phyloP scores from a whole-genome alignment of 2,113 vertebrate species.

The Malurus alboscapulatus region DNA sequence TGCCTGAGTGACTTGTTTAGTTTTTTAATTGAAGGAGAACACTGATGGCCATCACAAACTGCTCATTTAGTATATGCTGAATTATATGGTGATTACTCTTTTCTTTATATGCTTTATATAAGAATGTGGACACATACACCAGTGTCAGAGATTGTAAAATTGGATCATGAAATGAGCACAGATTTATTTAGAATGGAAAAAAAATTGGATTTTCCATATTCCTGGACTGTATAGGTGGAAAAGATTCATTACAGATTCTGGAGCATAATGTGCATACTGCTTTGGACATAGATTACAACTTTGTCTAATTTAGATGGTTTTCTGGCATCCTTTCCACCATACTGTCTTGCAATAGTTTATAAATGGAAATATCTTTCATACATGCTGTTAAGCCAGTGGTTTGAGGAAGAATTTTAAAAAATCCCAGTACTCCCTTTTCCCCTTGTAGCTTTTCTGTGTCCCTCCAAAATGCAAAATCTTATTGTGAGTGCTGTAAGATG shows the following conservation, averaged over 20 bases:
- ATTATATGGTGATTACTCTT: neutral
- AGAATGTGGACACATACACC: neutral
- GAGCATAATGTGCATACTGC: neutral
- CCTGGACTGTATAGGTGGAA: conserved; percentile 41
- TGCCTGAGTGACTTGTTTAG: neutral
- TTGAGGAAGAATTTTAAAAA: neutral
- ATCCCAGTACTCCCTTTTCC: neutral
- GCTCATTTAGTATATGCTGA: neutral
- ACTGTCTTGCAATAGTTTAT: neutral
- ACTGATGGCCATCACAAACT: neutral
- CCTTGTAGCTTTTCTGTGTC: neutral
- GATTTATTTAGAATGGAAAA: conserved; percentile 50
- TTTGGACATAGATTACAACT: conserved; percentile 29
- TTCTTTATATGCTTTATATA: neutral
- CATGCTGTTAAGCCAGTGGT: neutral
- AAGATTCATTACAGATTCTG: conserved; percentile 33
- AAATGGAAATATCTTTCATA: neutral
- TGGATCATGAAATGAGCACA: neutral
- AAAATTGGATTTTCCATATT: conserved; percentile 15
- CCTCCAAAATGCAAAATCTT: neutral
- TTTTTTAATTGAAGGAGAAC: neutral
- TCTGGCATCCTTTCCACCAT: conserved; percentile 6
- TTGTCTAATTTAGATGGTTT: conserved; percentile 7
- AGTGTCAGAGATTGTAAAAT: conserved; percentile 28
- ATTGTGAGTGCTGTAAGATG: neutral